phyloP scores from a whole-genome alignment of 2,888 invertebrate species.

The Labia minor region DNA sequence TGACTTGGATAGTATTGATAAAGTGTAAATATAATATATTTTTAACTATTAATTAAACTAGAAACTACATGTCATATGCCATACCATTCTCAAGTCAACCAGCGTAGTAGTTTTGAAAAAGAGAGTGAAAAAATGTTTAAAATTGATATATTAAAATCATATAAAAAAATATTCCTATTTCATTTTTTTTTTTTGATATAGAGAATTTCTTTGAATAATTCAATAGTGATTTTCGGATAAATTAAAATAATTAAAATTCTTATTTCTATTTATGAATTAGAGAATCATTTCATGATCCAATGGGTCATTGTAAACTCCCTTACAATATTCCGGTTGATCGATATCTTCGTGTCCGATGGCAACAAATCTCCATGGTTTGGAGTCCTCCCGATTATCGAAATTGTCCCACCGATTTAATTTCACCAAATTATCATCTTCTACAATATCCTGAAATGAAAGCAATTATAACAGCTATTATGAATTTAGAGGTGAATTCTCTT shows the following conservation, averaged over 20 bases:
- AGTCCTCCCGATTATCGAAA: background rate
- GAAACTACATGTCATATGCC: no score
- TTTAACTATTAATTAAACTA: no score
- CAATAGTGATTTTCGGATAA: no score
- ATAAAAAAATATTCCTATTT: background rate
- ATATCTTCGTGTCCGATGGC: background rate
- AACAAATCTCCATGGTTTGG: background rate
- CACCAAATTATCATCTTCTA: background rate
- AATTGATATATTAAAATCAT: background rate
- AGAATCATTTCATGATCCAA: background rate
- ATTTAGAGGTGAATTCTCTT: background rate
- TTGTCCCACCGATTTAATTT: background rate
- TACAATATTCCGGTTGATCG: background rate
- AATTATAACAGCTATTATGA: background rate
- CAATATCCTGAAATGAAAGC: background rate
- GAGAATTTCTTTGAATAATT: no score
- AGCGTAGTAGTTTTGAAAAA: background rate
- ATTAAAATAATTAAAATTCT: no score
- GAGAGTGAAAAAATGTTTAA: background rate
- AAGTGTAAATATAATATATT: background rate
- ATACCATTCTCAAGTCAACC: no score
- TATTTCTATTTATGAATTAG: no score
- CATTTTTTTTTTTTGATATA: no score
- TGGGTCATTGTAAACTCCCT: background rate
- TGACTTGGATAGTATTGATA: background rate